A percentile compares a stretch with the other conserved stretches of the same genome.
These are phyloP conservation scores for Petrolisthes manimaculis DNA, from an alignment of 2,888 invertebrate genomes.

Conservation along the genomic window DNA sequence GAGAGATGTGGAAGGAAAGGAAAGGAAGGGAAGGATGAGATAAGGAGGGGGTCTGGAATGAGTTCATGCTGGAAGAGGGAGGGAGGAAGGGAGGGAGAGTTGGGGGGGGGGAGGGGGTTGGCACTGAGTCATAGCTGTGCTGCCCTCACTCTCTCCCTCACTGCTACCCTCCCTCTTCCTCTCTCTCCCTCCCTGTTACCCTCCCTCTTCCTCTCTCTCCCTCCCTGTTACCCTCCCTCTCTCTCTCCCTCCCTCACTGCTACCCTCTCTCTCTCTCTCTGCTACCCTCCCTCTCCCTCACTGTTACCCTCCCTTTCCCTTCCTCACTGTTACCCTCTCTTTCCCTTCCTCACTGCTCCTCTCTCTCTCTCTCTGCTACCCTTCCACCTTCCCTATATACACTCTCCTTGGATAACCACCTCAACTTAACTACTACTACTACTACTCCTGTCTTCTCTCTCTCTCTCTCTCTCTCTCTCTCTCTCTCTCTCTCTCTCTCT, in stretches of 20 bases:
- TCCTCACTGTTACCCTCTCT: conserved; percentile 19
- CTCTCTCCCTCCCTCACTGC: conserved; percentile 16
- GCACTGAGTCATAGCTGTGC: background rate
- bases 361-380: background rate
- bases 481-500: background rate
- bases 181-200: background rate
- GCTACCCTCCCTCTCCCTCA: conserved; percentile 9
- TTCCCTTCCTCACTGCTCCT: background rate
- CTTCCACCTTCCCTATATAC: conserved; percentile 6
- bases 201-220: background rate
- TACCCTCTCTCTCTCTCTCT: conserved; percentile 24
- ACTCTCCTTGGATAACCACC: conserved; percentile 10
- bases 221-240: background rate
- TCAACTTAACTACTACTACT: conserved; percentile 8
- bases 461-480: conserved; percentile 8
- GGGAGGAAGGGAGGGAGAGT: background rate
- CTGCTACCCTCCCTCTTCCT: background rate
- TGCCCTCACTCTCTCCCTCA: background rate
- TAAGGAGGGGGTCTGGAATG: background rate
- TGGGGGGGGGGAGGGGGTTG: background rate
- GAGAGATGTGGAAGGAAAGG: background rate
- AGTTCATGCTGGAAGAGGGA: background rate
- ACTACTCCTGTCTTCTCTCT: background rate
- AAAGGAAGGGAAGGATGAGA: background rate
- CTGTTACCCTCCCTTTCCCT: conserved; percentile 23